Conservation (phyloP, 1,140 invertebrate genomes). For the Bombus affinis region DNA sequence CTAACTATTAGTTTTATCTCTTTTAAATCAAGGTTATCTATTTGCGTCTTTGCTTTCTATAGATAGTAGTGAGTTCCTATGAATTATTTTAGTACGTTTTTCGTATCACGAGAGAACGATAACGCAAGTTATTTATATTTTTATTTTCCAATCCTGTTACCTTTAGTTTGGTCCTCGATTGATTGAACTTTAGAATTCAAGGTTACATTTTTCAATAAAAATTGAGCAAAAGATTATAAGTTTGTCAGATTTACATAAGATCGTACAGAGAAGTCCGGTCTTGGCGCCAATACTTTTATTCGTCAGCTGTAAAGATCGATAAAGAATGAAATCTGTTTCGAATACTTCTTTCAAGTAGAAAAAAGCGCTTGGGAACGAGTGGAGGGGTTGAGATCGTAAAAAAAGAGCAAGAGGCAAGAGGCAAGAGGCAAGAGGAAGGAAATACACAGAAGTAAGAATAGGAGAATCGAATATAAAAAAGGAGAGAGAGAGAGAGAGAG, state of each 20-base stretch:
- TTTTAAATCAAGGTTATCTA: too few species aligned
- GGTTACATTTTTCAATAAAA: too few species aligned
- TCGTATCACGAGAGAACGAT: neutral
- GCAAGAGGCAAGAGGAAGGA: slow-evolving; percentile 24
- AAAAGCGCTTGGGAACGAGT: neutral
- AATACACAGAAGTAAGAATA: neutral
- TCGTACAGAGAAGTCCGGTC: too few species aligned
- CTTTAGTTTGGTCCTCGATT: neutral
- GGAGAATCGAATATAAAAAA: too few species aligned
- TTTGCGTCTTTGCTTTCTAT: too few species aligned
- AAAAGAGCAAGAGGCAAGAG: neutral
- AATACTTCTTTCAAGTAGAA: neutral
- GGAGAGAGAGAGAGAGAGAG: neutral
- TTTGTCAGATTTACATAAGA: neutral
- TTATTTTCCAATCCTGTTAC: neutral
- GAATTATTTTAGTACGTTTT: too few species aligned
- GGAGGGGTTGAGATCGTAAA: neutral
- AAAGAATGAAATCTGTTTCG: neutral
- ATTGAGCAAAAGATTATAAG: too few species aligned
- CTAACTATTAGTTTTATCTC: too few species aligned
- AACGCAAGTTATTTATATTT: neutral
- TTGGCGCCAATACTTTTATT: neutral
- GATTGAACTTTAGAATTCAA: too few species aligned
- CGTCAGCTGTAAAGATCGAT: neutral
- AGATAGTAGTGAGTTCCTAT: too few species aligned